Percentiles rank a stretch among this genome's conserved stretches.
Conservation (phyloP, 2,797 vertebrate genomes). For the Enteromius anoplus region DNA sequence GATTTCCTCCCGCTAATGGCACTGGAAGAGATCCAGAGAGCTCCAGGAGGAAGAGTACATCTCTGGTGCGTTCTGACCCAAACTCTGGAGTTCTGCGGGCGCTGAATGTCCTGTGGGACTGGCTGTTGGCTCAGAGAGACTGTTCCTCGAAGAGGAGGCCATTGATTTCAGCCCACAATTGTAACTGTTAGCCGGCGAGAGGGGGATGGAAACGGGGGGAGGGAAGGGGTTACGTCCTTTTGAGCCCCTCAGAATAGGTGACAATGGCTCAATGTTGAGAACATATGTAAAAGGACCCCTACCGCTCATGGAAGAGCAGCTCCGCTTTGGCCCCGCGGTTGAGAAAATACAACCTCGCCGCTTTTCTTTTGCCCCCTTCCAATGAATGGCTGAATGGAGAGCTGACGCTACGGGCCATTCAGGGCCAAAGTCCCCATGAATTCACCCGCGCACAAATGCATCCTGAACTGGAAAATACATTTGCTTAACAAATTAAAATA, state of each 20-base stretch:
- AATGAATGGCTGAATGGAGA: slow-evolving; percentile 98
- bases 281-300: slow-evolving; percentile 99
- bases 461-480: slow-evolving; percentile 96
- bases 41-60: slow-evolving; percentile 67
- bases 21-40: slow-evolving; percentile 86
- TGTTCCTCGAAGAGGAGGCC: slow-evolving; percentile 69
- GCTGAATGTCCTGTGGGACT: slow-evolving; percentile 46
- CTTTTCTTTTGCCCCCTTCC: slow-evolving; percentile 92
- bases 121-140: slow-evolving; percentile 58
- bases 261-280: slow-evolving; percentile 99
- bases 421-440: slow-evolving; percentile 91
- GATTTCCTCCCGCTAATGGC: slow-evolving; percentile 88
- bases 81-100: slow-evolving; percentile 37
- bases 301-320: slow-evolving; percentile 77
- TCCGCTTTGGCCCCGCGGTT: slow-evolving; percentile 82
- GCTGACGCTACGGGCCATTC: slow-evolving; percentile 96
- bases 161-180: slow-evolving; percentile 95
- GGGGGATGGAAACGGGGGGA: slow-evolving; percentile 49
- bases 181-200: slow-evolving; percentile 90
- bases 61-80: slow-evolving; percentile 70
- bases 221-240: slow-evolving; percentile 77
- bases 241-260: slow-evolving; percentile 95
- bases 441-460: slow-evolving; percentile 92
- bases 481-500: slow-evolving; percentile 99
- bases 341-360: slow-evolving; percentile 88